These are phyloP conservation scores for Pangasius djambal DNA, from an alignment of 2,797 vertebrate species.

Conservation along the genomic window DNA sequence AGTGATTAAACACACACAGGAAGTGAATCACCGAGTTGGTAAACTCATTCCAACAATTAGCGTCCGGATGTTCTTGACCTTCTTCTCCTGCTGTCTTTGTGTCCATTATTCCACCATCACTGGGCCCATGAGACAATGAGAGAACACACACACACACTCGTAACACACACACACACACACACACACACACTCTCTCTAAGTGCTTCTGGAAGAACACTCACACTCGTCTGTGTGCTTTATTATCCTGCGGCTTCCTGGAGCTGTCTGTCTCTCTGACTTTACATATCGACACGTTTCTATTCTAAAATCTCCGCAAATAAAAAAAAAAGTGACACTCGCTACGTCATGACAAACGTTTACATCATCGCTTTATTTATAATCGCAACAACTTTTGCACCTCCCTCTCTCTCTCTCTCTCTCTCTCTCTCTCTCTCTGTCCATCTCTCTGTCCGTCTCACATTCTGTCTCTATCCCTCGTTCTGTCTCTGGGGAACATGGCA, in stretches of 20 bases:
- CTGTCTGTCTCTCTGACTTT: neutral
- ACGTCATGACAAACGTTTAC: neutral
- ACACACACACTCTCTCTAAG: conserved; percentile 22
- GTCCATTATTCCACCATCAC: neutral
- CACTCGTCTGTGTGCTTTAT: conserved; percentile 1
- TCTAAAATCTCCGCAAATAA: neutral
- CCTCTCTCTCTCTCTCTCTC: neutral
- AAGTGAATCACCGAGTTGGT: conserved; percentile 2
- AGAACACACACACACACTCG: neutral
- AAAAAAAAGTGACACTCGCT: neutral
- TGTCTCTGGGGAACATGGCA: conserved; percentile 3
- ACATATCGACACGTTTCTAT: neutral
- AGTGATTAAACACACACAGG: conserved; percentile 7
- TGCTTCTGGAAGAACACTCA: conserved; percentile 36
- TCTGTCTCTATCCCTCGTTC: neutral
- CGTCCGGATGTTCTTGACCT: conserved; percentile 12
- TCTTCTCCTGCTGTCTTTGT: neutral
- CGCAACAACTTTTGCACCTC: neutral
- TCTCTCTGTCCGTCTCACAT: neutral
- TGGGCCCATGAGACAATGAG: neutral
- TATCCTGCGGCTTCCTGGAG: conserved; percentile 9
- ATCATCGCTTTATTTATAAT: neutral
- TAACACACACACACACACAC: conserved; percentile 17
- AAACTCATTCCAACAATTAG: conserved; percentile 28
- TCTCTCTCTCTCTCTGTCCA: neutral